Conservation (phyloP, 2,888 invertebrate species). For the Lepeophtheirus nordmannii region DNA sequence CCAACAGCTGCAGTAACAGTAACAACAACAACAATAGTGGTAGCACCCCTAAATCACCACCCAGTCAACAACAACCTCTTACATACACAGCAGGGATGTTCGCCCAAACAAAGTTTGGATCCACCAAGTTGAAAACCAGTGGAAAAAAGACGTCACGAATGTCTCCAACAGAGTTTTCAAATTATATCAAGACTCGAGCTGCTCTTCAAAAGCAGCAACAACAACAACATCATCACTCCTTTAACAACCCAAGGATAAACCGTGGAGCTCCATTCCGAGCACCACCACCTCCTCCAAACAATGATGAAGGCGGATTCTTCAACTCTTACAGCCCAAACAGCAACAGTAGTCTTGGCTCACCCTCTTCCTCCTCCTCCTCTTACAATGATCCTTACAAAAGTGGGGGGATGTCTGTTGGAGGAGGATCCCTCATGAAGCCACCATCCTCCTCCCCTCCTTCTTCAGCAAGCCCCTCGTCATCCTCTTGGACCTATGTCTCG, state of each 20-base stretch:
- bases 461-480: background rate
- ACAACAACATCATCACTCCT: constrained; percentile 26
- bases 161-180: constrained; percentile 94
- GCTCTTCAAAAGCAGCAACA: constrained; percentile 55
- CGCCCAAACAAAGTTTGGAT: constrained; percentile 97
- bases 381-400: background rate
- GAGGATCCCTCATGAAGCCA: background rate
- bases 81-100: constrained; percentile 94
- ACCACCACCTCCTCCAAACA: background rate
- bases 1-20: no score
- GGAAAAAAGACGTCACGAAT: constrained; percentile 64
- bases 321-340: background rate
- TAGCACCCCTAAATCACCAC: background rate
- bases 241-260: constrained; percentile 25
- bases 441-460: background rate
- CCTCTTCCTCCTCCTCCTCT: background rate
- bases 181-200: constrained; percentile 86
- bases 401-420: no score
- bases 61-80: constrained; percentile 32
- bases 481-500: background rate
- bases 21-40: no score
- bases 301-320: background rate
- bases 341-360: background rate
- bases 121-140: constrained; percentile 87
- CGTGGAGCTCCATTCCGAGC: background rate